Evolutionary conservation across 2,888 invertebrate genomes (phyloP), one percentile per base, ranked within the genome.

Genomic region (Tricholauxania praeusta): DNA sequence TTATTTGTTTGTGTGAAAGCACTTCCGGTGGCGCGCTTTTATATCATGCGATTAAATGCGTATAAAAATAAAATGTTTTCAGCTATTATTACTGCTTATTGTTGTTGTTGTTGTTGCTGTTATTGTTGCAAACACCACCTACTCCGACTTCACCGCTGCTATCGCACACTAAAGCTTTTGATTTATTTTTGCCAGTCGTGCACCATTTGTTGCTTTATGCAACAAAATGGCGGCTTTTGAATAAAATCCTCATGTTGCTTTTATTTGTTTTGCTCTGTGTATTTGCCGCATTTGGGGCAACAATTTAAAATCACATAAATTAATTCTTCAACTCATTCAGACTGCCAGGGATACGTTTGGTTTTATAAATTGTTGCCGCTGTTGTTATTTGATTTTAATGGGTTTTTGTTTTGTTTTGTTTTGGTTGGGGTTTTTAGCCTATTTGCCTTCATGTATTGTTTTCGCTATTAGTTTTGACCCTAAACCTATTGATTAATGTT

Each of bases 401-500:
- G n/a, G 32, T 47, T 62, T 12, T 39, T 15, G 10, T 62, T 17
- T 10, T 39, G 60, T 39, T 28, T 39, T 32, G 10, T 62, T 47
- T 62, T 39, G 8, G 60, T 10, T 32, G 60, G 10, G n/a, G 6
- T 17, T 19, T 62, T 7, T 39, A 3, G 47, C 17, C 39, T 10
- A 62, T 2, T 39, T 62, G 14, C 32, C 17, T 62, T 5, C 12
- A 14, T 28, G n/a, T 62, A 17, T 49, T 63, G 48, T 15, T 64
- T 47, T 49, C 28, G 22, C 17, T 19, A 22, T 19, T 64, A 49
- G 12, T 48, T 17, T 64, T 15, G n/a, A n/a, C n/a, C 63, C 19
- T 12, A 17, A 22, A 32, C 64, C 47, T 49, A 64, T 64, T 64
- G 64, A 64, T 64, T 64, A 64, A 64, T 64, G 64, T 64, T 39